Base-by-base conservation (phyloP, 2,888 invertebrate genomes). In the Pristionchus exspectatus region DNA sequence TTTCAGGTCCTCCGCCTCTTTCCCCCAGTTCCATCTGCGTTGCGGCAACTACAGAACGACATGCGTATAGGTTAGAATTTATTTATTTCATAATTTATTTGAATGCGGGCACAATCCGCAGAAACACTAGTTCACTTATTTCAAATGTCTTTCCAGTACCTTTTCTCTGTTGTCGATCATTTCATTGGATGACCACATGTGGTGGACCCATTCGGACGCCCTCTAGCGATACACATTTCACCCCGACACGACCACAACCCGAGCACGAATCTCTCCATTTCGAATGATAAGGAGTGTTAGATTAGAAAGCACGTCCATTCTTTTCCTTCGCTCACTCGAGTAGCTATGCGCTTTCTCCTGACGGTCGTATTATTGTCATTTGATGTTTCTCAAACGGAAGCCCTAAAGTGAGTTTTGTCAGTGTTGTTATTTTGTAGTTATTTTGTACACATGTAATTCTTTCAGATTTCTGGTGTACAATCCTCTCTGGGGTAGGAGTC, bases 391-490 rank as follows among this genome's bases (percentile, higher is more conserved):
- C 50, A 27, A 16, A 81, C 50, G 18, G 50, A 81, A 54, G 81
- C n/a, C 0, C 38, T 54, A 21, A 81, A 81, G 81, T 81, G 50
- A 27, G 81, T 74, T 54, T 54, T 0, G 27, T 81, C 81, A n/a
- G 27, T 2, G 14, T 81, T 24, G 63, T 63, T n/a, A 10, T 9
- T 0, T 10, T 50, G n/a, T n/a, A n/a, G n/a, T n/a, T n/a, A n/a
- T n/a, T n/a, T n/a, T n/a, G n/a, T n/a, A n/a, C n/a, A n/a, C 18
- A 74, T 50, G 16, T 3, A 2, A 2, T 72, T 72, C n/a, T 12
- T 4, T 16, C n/a, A 87, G 87, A 50, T 87, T 69, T 24, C 69
- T 87, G 27, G 87, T 87, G 44, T 87, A 87, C 87, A 87, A 69
- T 69, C 69, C 87, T 16, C 38, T 87, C n/a, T 87, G 66, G 66